Percentiles rank a stretch among this genome's conserved stretches.
Evolutionary conservation across 2,113 vertebrate species (phyloP).

Genomic region (Alethe diademata): DNA sequence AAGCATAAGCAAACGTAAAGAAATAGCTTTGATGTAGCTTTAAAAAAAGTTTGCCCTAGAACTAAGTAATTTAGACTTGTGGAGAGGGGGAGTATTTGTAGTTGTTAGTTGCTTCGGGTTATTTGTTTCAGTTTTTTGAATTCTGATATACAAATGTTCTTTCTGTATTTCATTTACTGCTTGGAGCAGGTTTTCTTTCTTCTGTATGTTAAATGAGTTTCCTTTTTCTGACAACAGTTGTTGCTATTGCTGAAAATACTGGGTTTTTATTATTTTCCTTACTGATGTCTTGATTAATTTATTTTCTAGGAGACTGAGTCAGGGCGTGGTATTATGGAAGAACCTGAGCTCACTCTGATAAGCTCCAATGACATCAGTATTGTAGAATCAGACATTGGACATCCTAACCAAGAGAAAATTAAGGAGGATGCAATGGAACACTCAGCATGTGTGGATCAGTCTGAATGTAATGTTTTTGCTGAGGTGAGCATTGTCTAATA

Average conservation of each 20-base stretch:
- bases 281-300: background rate
- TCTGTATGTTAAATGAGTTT: background rate
- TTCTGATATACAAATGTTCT: background rate
- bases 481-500: slow-evolving; percentile 13
- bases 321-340: slow-evolving; percentile 87
- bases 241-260: background rate
- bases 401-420: slow-evolving; percentile 8
- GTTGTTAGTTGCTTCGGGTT: background rate
- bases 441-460: background rate
- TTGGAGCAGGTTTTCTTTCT: background rate
- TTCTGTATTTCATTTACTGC: background rate
- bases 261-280: background rate
- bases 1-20: background rate
- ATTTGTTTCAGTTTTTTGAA: background rate
- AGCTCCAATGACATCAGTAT: slow-evolving; percentile 80
- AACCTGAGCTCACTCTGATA: slow-evolving; percentile 84
- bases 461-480: background rate
- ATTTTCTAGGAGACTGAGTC: slow-evolving; percentile 71
- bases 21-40: background rate
- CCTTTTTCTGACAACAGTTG: background rate
- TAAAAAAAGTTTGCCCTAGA: background rate
- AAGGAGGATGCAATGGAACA: background rate
- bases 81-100: background rate
- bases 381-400: slow-evolving; percentile 67
- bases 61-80: background rate